Conservation (phyloP, 2,888 invertebrate genomes). For the Pantelozetes paolii region DNA sequence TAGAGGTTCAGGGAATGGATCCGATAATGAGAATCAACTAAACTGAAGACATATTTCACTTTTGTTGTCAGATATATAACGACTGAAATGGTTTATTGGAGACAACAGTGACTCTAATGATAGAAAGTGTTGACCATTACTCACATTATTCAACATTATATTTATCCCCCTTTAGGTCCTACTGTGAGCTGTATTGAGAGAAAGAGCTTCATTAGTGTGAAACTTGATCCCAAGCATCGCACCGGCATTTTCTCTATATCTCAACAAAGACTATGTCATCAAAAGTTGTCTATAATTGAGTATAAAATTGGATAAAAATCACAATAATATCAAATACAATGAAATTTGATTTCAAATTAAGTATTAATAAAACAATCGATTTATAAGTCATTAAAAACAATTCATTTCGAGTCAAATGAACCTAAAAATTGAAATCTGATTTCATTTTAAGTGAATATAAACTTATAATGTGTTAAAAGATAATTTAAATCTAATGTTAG, state of each 20-base stretch:
- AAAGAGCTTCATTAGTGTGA: conserved; percentile 14
- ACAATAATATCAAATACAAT: not conserved
- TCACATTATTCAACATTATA: conserved; percentile 2
- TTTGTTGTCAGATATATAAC: conserved; percentile 19
- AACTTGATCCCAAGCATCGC: not conserved
- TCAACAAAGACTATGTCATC: conserved; percentile 12
- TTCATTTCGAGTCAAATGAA: too few species aligned
- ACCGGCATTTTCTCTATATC: not conserved
- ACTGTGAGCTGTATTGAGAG: not conserved
- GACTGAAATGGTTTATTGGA: conserved; percentile 7
- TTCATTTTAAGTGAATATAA: too few species aligned
- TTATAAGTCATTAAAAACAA: too few species aligned
- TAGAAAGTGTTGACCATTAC: conserved; percentile 12
- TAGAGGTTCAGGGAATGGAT: not conserved
- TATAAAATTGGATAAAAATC: not conserved
- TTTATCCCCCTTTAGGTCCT: conserved; percentile 21
- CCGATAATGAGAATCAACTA: conserved; percentile 20
- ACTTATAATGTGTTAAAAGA: too few species aligned
- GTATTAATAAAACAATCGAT: too few species aligned
- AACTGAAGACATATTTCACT: conserved; percentile 27
- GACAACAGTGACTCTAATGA: conserved; percentile 4
- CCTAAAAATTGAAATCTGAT: too few species aligned
- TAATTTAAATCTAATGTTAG: too few species aligned
- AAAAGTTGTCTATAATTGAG: conserved; percentile 1
- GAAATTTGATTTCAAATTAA: too few species aligned